Base-by-base conservation (phyloP, 1,140 invertebrate genomes). In the Drosophila arizonae region DNA sequence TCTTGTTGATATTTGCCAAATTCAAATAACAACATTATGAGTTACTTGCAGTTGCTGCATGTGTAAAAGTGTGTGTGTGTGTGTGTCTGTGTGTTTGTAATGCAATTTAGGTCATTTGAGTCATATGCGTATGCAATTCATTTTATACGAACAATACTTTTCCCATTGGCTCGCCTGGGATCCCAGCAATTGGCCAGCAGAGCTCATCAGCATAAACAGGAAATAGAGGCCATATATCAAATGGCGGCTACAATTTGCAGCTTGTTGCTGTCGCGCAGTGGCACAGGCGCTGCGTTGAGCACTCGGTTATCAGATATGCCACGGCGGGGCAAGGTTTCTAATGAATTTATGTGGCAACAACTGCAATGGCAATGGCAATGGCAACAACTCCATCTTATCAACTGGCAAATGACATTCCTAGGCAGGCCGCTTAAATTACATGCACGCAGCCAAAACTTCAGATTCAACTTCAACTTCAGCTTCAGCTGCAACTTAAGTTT, bases 41-140 rank as follows among this genome's bases (percentile, higher is more conserved):
- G 24, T 9, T 33, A 17, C 28, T 17, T 48, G 57, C 51, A 64
- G 57, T 70, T 66, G 72, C 52, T 66, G 63, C 61, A 0, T 76
- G 80, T 39, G 79, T 86, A 79, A 88, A 2, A 1, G 88, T 87
- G 84, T 64, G 58, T 67, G 6, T 78, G 80, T 43, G 79, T 86
- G 79, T 87, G 28, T 30, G 63, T 67, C 0, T 78, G 80, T 43
- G 80, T 86, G 84, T 88, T 88, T 88, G 85, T 61, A 66, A 45
- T 84, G 71, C 85, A 88, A 88, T 88, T 88, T 88, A 68, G 84
- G 84, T 88, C 84, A 88, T 80, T 72, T 79, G 74, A 88, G 81
- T 84, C 79, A 88, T 88, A 88, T 84, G 79, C 77, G 88, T 63
- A 67, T 55, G 51, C 67, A 87, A 85, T 73, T 76, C 65, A 69